A percentile compares a stretch with the other conserved stretches of the same genome.
Evolutionary conservation across 2,113 vertebrate species (phyloP).

Genomic region (Gavialis gangeticus): DNA sequence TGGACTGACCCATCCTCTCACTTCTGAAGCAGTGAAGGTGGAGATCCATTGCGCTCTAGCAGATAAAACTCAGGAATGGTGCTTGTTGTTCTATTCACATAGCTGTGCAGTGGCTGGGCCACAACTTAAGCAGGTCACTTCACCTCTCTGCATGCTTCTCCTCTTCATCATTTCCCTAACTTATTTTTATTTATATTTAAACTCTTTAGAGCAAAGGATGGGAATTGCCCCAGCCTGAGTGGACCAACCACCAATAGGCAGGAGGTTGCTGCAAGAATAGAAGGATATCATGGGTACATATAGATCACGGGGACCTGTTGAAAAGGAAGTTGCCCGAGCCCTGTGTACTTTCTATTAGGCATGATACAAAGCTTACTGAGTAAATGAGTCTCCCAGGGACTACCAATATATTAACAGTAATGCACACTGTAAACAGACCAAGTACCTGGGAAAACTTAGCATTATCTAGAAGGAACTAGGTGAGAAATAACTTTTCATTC

Average conservation of each 20-base stretch:
- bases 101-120: too few relatives aligned
- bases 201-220: too few relatives aligned
- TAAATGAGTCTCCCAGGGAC: not conserved
- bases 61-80: too few relatives aligned
- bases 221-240: not conserved
- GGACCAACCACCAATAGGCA: not conserved
- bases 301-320: not conserved
- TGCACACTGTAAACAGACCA: not conserved
- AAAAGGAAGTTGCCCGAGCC: not conserved
- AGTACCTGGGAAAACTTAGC: not conserved
- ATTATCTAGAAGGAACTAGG: not conserved
- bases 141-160: not conserved
- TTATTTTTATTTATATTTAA: too few relatives aligned
- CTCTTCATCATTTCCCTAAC: not conserved
- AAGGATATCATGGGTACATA: not conserved
- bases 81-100: too few relatives aligned
- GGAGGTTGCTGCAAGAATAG: fast-evolving
- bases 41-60: too few relatives aligned
- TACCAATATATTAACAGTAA: not conserved
- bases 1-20: not conserved
- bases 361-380: not conserved
- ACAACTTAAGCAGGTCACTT: too few relatives aligned
- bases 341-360: not conserved
- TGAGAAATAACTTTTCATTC: not conserved
- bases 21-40: not conserved